These are phyloP conservation scores for Mallateleia sp. DNA, from an alignment of 2,888 invertebrate genomes.

Conservation along the genomic window DNA sequence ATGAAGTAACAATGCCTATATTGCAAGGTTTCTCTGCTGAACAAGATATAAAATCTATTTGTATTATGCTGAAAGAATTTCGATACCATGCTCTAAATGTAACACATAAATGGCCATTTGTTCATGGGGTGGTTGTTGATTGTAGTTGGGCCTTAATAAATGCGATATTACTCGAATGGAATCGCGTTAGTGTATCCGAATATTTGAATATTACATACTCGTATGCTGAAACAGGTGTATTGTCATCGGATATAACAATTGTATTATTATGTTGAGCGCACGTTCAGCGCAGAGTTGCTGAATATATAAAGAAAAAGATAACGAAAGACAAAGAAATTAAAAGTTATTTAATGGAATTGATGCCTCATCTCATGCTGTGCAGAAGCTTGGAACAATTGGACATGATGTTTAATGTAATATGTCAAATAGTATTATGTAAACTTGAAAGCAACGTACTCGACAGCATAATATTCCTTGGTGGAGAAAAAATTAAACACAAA, in stretches of 20 bases:
- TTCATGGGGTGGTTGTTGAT: too few species aligned
- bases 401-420: conserved; percentile 58
- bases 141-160: too few species aligned
- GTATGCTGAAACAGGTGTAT: conserved; percentile 21
- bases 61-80: conserved; percentile 49
- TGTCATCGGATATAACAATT: conserved; percentile 3
- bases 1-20: conserved; percentile 6
- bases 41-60: conserved; percentile 55
- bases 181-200: conserved; percentile 33
- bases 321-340: conserved; percentile 52
- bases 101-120: conserved; percentile 51
- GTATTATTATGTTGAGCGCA: conserved; percentile 73
- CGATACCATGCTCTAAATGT: conserved; percentile 51
- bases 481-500: conserved; percentile 27
- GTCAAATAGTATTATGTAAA: conserved; percentile 25
- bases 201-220: conserved; percentile 56
- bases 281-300: conserved; percentile 69
- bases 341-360: conserved; percentile 63
- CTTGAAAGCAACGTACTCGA: conserved; percentile 1
- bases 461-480: conserved; percentile 22
- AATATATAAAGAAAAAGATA: conserved; percentile 37
- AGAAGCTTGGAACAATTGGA: conserved; percentile 54
- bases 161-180: conserved; percentile 47
- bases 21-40: conserved; percentile 56
- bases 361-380: conserved; percentile 53